Conservation (phyloP, 2,113 vertebrate species). For the Amazona vittata region DNA sequence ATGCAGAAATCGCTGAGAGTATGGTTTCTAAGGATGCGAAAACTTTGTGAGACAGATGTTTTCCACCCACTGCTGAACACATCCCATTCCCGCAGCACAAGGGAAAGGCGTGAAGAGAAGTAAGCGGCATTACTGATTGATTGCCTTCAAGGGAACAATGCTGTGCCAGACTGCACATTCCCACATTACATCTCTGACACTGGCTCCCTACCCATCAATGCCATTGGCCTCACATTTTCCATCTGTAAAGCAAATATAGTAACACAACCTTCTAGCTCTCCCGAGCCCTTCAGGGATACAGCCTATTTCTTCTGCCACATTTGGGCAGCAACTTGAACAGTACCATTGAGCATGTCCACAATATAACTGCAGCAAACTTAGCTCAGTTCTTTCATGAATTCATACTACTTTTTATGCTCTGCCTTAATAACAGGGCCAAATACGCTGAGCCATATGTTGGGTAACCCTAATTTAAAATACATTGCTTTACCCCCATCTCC, state of each 20-base stretch:
- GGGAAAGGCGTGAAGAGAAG: not conserved
- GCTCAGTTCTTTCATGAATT: not conserved
- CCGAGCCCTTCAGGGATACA: not conserved
- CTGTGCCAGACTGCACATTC: not conserved
- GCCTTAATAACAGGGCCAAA: not conserved
- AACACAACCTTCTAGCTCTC: not conserved
- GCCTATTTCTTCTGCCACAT: not conserved
- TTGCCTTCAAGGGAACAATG: not conserved
- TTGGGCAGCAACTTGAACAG: not conserved
- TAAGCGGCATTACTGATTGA: not conserved
- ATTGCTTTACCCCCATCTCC: not conserved
- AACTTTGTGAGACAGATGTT: conserved; percentile 25
- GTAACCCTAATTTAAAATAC: not conserved
- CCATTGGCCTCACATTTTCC: not conserved
- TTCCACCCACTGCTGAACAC: conserved; percentile 20
- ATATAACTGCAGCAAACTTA: not conserved
- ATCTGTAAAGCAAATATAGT: not conserved
- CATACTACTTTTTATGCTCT: not conserved
- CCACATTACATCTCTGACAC: not conserved
- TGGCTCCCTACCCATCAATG: not conserved
- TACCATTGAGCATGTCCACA: not conserved
- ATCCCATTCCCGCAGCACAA: not conserved
- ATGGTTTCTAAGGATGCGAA: conserved; percentile 1
- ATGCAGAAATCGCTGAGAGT: not conserved
- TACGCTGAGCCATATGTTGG: not conserved